phyloP scores from a whole-genome alignment of 2,113 vertebrate genomes.

The Benitochromis conjunctus region DNA sequence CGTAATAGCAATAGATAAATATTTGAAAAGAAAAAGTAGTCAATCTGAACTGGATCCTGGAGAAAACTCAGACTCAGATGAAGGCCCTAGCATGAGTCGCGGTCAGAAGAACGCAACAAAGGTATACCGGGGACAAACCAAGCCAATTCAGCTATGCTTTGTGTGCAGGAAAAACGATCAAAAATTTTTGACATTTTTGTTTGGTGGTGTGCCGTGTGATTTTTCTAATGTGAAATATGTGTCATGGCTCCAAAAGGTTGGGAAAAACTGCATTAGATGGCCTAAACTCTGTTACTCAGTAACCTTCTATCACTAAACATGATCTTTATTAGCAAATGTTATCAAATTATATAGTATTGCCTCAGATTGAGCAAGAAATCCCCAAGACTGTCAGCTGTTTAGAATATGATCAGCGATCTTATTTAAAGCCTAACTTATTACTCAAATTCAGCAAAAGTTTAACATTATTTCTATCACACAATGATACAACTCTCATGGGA shows the following conservation, averaged over 20 bases:
- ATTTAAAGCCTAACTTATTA: neutral
- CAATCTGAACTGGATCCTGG: no score
- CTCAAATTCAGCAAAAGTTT: neutral
- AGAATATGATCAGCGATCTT: neutral
- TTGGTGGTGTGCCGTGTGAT: neutral
- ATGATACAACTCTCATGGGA: neutral
- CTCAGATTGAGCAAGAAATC: neutral
- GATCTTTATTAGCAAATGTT: neutral
- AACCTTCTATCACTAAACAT: neutral
- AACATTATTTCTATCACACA: neutral
- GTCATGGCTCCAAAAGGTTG: neutral
- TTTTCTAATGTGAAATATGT: neutral
- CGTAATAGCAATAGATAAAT: no score
- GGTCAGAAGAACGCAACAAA: neutral
- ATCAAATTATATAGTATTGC: neutral
- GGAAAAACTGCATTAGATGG: neutral
- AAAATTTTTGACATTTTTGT: neutral
- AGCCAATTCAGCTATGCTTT: neutral
- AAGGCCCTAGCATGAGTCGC: neutral
- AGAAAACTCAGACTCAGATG: neutral
- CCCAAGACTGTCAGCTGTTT: neutral
- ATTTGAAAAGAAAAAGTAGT: no score
- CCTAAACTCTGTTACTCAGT: neutral
- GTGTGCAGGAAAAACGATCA: neutral
- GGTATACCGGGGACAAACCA: fast-evolving